A percentile compares a stretch with the other conserved stretches of the same genome.
phyloP scores from a whole-genome alignment of 2,797 vertebrate species.

The Muscicapa comitata region DNA sequence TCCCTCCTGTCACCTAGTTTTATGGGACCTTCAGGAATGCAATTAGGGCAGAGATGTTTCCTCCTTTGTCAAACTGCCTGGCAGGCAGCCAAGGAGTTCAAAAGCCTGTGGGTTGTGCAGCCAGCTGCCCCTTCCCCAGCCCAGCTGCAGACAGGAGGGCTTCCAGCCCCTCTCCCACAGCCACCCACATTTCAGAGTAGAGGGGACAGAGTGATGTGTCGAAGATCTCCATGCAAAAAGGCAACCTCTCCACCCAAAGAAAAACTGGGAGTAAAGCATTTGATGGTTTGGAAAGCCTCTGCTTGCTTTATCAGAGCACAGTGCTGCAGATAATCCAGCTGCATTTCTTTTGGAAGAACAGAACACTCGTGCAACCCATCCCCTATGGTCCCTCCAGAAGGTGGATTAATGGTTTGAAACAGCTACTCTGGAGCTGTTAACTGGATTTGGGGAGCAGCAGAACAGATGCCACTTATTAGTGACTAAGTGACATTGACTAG shows the following conservation, averaged over 20 bases:
- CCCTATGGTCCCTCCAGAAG: neutral
- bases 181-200: neutral
- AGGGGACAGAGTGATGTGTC: rapidly evolving
- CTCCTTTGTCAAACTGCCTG: conserved; percentile 30
- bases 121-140: neutral
- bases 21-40: conserved; percentile 50
- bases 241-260: neutral
- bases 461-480: neutral
- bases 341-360: neutral
- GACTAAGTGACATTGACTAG: neutral
- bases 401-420: neutral
- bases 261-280: neutral
- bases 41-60: conserved; percentile 40
- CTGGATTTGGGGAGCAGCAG: neutral
- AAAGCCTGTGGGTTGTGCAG: neutral
- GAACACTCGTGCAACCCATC: neutral
- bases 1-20: conserved; percentile 13
- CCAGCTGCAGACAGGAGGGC: neutral
- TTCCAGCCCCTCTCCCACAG: neutral
- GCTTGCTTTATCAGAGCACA: neutral
- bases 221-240: neutral
- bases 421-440: neutral
- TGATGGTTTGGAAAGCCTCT: neutral
- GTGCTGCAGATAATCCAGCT: neutral
- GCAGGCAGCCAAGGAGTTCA: conserved; percentile 22